Percentiles rank a stretch among this genome's conserved stretches.
Conservation (phyloP, 2,113 vertebrate species). For the Cyanoliseus patagonus region DNA sequence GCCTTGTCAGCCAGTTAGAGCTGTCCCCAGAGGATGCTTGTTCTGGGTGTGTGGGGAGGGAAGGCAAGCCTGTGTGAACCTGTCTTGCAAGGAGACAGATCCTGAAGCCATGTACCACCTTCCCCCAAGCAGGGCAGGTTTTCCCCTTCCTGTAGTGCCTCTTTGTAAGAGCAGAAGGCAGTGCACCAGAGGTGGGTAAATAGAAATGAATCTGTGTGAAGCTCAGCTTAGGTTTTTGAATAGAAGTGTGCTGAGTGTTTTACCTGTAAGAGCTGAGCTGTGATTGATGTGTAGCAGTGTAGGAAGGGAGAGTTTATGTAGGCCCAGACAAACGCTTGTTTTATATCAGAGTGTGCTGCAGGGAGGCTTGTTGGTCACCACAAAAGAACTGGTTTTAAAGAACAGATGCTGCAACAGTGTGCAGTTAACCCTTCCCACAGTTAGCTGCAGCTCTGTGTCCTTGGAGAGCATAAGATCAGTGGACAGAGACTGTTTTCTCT, state of each 20-base stretch:
- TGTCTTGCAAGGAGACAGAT: not conserved
- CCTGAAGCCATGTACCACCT: not conserved
- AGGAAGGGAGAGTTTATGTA: not conserved
- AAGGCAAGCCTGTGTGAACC: not conserved
- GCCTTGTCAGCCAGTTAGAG: not conserved
- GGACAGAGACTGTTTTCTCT: not conserved
- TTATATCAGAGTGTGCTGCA: not conserved
- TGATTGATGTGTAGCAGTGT: not conserved
- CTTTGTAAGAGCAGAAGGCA: not conserved
- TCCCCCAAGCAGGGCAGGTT: not conserved
- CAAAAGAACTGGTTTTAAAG: not conserved
- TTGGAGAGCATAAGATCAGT: not conserved
- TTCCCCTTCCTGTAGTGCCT: not conserved
- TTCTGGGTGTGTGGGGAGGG: not conserved
- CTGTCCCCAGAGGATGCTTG: not conserved
- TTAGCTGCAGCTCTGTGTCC: not conserved
- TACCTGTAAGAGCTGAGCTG: not conserved
- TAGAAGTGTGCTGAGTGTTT: not conserved
- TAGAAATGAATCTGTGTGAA: not conserved
- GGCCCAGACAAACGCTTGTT: not conserved
- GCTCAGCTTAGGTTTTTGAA: not conserved
- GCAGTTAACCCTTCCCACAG: not conserved
- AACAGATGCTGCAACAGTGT: not conserved
- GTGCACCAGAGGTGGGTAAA: not conserved
- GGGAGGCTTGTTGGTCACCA: not conserved